A percentile compares a stretch with the other conserved stretches of the same genome.
phyloP scores from a whole-genome alignment of 2,113 vertebrate genomes.

The Progne subis region DNA sequence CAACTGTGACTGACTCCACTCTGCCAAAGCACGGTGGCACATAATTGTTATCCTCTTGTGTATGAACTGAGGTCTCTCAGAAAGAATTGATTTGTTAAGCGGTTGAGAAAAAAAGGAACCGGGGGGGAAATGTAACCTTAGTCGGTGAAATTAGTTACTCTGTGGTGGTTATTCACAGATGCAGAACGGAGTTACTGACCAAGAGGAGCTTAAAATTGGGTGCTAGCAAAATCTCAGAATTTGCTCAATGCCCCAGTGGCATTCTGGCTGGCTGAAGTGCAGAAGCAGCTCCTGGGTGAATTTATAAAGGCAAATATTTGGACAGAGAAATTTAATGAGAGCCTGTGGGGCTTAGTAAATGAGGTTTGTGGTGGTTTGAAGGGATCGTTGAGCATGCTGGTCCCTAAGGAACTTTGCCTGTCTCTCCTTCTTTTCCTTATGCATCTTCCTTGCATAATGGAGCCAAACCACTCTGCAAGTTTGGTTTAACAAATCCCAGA shows the following conservation, averaged over 20 bases:
- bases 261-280: neutral
- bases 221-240: neutral
- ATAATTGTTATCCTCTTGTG: neutral
- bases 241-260: neutral
- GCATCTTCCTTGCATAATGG: neutral
- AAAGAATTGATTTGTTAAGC: constrained; percentile 7
- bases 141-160: neutral
- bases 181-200: neutral
- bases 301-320: constrained; percentile 29
- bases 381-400: neutral
- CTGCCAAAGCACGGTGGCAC: neutral
- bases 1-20: constrained; percentile 13
- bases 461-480: neutral
- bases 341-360: neutral
- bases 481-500: neutral
- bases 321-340: constrained; percentile 9
- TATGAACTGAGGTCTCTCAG: neutral
- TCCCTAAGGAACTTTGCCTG: neutral
- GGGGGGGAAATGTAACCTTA: neutral
- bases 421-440: neutral
- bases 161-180: neutral
- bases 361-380: neutral
- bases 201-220: neutral
- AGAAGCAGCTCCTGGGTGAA: neutral
- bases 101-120: neutral